A percentile compares a stretch with the other conserved stretches of the same genome.
phyloP scores from a whole-genome alignment of 2,888 invertebrate genomes.

The Acanthoscelides obtectus region DNA sequence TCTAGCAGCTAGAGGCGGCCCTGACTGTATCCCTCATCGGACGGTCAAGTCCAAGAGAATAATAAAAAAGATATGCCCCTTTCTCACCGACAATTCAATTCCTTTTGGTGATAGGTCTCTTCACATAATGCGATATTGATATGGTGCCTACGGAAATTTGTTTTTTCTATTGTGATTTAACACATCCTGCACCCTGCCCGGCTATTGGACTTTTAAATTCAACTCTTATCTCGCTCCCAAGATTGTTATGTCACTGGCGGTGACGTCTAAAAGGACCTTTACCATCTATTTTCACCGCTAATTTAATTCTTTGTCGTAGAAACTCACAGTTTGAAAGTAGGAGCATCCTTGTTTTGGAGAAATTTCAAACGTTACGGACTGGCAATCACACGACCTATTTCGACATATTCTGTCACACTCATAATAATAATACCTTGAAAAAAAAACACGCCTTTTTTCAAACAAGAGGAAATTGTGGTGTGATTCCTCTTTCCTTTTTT shows the following conservation, averaged over 20 bases:
- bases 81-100: constrained; percentile 46
- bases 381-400: too few relatives aligned
- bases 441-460: too few relatives aligned
- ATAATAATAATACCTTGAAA: too few relatives aligned
- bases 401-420: too few relatives aligned
- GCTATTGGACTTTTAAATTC: constrained; percentile 8
- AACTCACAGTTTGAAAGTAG: too few relatives aligned
- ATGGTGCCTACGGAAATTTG: constrained; percentile 41
- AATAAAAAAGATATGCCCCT: constrained; percentile 41
- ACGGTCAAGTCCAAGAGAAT: constrained; percentile 43
- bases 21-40: constrained; percentile 24
- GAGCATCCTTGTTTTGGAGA: too few relatives aligned
- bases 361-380: too few relatives aligned
- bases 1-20: background rate
- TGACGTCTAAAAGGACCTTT: too few relatives aligned
- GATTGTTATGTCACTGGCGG: constrained; percentile 18
- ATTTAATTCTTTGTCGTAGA: too few relatives aligned
- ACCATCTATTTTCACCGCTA: too few relatives aligned
- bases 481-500: too few relatives aligned
- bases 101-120: constrained; percentile 45
- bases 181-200: constrained; percentile 14
- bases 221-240: constrained; percentile 1
- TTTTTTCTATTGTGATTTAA: constrained; percentile 27
- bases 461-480: too few relatives aligned
- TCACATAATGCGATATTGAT: constrained; percentile 45